Evolutionary conservation across 2,113 vertebrate species (phyloP), one percentile per base, ranked within the genome.

Genomic region (Oreochromis tanganicae): DNA sequence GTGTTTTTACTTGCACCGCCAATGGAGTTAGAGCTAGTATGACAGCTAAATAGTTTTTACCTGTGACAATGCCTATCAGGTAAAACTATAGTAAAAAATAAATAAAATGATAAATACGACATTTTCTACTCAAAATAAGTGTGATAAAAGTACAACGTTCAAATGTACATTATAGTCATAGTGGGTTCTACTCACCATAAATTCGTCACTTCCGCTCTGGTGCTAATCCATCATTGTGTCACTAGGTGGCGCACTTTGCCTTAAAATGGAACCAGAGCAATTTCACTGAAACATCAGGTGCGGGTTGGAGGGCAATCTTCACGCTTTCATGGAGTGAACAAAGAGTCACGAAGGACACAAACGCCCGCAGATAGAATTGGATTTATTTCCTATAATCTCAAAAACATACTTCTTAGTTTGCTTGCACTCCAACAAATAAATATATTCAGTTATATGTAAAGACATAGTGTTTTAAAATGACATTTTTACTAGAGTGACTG

Each of bases 361-460:
- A 84, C 19, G 56, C 61, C 14, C 71, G 87, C 94, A 91, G 96
- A 96, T 97, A 97, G 95, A 97, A 92, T 95, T 95, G 94, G 88
- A 97, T 95, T 97, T 97, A 97, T 98, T 98, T 97, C 96, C 97
- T 97, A 94, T 96, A 93, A 96, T 95, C 13, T 96, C 94, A 96
- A 97, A 97, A 96, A 97, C 93, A 97, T 95, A 96, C 94, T 90
- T 89, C 94, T 95, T 96, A 97, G 94, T 96, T 96, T 97, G 96
- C 88, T 97, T 92, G 89, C 96, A 96, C 96, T 95, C 92, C 78
- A 50, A 93, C 86, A 93, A 91, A 97, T 91, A 96, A 96, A 96
- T 96, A 95, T 96, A 96, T 89, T 93, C 94, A 96, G 79, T 91
- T 85, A 61, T 83, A 87, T 86, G 89, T 86, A 81, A 91, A 89